Percentiles rank a stretch among this genome's conserved stretches.
Conservation (phyloP, 2,888 invertebrate genomes). For the Pseudolycoriella hygida region DNA sequence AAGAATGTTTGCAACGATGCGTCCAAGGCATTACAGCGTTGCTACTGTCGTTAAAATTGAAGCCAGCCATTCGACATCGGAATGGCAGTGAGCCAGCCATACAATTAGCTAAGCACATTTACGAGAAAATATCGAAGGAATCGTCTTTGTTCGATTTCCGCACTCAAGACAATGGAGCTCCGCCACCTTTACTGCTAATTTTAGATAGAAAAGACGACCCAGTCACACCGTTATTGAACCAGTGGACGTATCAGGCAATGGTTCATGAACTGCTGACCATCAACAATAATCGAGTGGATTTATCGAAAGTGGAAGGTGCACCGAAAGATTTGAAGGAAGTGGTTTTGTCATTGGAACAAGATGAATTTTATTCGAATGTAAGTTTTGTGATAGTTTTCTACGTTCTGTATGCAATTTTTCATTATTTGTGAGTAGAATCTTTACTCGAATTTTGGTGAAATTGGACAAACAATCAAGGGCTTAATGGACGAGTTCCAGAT, state of each 20-base stretch:
- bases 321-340: constrained; percentile 83
- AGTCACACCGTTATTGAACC: constrained; percentile 85
- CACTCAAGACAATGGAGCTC: constrained; percentile 38
- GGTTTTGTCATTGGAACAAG: constrained; percentile 86
- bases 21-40: constrained; percentile 74
- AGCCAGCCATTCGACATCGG: constrained; percentile 78
- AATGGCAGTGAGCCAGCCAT: constrained; percentile 71
- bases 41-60: constrained; percentile 75
- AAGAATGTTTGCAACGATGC: constrained; percentile 55
- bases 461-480: constrained; percentile 89
- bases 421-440: constrained; percentile 53
- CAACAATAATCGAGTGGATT: constrained; percentile 81
- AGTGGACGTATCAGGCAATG: constrained; percentile 99
- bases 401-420: background rate
- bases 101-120: constrained; percentile 66
- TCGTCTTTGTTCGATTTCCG: constrained; percentile 74
- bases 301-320: constrained; percentile 68
- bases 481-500: constrained; percentile 96
- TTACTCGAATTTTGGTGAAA: constrained; percentile 95
- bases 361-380: constrained; percentile 89
- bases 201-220: constrained; percentile 90
- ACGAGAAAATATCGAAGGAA: constrained; percentile 75
- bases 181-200: constrained; percentile 68
- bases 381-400: constrained; percentile 12
- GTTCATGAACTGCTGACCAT: constrained; percentile 92